Evolutionary conservation across 2,113 vertebrate species (phyloP).

Genomic region (Eublepharis macularius): DNA sequence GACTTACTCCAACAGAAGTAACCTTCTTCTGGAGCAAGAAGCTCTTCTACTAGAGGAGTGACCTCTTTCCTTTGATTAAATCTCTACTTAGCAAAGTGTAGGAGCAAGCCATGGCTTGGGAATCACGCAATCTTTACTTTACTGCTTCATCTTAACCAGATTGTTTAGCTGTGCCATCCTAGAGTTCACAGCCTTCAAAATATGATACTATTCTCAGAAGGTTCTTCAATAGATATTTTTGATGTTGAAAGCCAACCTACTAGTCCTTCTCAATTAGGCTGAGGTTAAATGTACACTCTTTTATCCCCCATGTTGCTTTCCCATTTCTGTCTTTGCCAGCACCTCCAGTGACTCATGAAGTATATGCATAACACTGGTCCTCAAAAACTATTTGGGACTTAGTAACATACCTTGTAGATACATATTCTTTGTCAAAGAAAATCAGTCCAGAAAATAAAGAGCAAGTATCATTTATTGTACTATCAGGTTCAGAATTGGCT

Average conservation of each 20-base stretch:
- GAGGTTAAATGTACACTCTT: neutral
- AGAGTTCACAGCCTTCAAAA: neutral
- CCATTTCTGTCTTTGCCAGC: too few relatives aligned
- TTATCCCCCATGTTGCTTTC: neutral
- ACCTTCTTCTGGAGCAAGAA: too few relatives aligned
- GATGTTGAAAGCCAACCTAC: too few relatives aligned
- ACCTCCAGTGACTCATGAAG: neutral
- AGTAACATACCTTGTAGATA: neutral
- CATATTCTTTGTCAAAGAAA: neutral
- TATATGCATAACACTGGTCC: neutral
- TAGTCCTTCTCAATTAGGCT: neutral
- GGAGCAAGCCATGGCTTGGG: neutral
- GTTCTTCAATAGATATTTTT: neutral
- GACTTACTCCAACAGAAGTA: too few relatives aligned
- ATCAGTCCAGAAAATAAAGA: neutral
- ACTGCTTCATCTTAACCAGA: neutral
- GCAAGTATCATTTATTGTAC: slow-evolving; percentile 14
- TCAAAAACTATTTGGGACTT: neutral
- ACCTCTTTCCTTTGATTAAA: too few relatives aligned
- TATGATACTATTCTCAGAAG: neutral
- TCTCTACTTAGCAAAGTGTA: too few relatives aligned
- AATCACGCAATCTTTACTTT: neutral
- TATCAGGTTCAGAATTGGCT: slow-evolving; percentile 3
- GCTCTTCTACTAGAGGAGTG: too few relatives aligned
- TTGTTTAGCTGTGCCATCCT: neutral